Percentiles rank a stretch among this genome's conserved stretches.
Conservation (phyloP, 2,797 vertebrate genomes). For the Macropus fuliginosus region DNA sequence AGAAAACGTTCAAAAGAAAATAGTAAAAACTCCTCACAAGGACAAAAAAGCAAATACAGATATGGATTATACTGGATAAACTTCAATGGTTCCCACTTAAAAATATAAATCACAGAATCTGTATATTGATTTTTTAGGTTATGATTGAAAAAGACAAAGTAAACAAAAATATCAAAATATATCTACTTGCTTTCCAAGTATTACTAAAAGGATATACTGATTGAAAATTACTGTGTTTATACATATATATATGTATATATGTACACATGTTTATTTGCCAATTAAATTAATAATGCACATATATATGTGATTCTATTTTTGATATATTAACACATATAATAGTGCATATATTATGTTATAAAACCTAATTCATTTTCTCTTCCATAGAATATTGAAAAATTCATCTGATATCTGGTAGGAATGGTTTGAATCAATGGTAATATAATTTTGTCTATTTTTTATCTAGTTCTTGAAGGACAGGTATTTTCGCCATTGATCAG, state of each 20-base stretch:
- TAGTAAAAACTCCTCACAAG: constrained; percentile 70
- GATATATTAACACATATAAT: not conserved
- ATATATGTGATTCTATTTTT: not conserved
- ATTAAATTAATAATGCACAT: not conserved
- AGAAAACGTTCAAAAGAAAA: constrained; percentile 79
- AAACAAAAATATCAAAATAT: not conserved
- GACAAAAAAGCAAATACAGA: constrained; percentile 58
- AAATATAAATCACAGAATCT: constrained; percentile 2
- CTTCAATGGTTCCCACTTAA: not conserved
- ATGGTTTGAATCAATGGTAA: not conserved
- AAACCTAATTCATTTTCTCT: not conserved
- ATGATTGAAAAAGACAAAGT: constrained; percentile 41
- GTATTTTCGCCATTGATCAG: no score
- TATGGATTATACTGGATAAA: constrained; percentile 57
- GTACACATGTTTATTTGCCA: not conserved
- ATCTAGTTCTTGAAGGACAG: not conserved
- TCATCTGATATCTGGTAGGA: not conserved
- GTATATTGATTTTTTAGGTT: not conserved
- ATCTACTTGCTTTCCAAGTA: not conserved
- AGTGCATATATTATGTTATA: not conserved
- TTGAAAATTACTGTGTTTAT: not conserved
- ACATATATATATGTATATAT: no score
- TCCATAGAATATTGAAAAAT: not conserved
- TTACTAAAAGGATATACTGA: not conserved
- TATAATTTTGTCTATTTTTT: not conserved